Percentiles rank a stretch among this genome's conserved stretches.
These are phyloP conservation scores for Pelobates fuscus DNA, from an alignment of 2,113 vertebrate species.

Conservation along the genomic window DNA sequence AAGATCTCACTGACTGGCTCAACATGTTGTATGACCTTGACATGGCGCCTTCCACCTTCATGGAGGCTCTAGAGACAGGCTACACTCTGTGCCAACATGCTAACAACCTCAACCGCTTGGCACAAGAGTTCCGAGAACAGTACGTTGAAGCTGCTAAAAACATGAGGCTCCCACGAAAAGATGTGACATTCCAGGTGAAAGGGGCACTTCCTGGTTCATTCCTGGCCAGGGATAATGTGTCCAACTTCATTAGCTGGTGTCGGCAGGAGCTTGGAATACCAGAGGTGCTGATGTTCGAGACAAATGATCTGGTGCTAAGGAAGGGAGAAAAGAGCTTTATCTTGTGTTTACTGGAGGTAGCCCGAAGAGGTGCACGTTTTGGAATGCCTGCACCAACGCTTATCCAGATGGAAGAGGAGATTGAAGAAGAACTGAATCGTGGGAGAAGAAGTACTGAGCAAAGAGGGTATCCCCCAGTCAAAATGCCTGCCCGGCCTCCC, in stretches of 20 bases:
- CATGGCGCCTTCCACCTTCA: slow-evolving; percentile 66
- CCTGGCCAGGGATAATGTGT: slow-evolving; percentile 89
- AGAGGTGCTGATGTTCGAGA: slow-evolving; percentile 97
- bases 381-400: slow-evolving; percentile 95
- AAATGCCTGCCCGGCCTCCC: slow-evolving; percentile 52
- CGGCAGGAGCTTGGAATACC: slow-evolving; percentile 88
- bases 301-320: slow-evolving; percentile 90
- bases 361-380: slow-evolving; percentile 86
- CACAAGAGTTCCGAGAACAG: slow-evolving; percentile 65
- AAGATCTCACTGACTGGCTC: slow-evolving; percentile 79
- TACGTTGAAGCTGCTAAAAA: slow-evolving; percentile 68
- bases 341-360: slow-evolving; percentile 92
- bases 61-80: slow-evolving; percentile 71
- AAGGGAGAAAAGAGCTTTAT: slow-evolving; percentile 96
- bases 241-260: slow-evolving; percentile 97
- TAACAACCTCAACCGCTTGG: slow-evolving; percentile 70
- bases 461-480: slow-evolving; percentile 39
- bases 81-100: slow-evolving; percentile 73
- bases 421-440: slow-evolving; percentile 81
- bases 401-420: slow-evolving; percentile 96
- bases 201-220: slow-evolving; percentile 85
- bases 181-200: slow-evolving; percentile 84
- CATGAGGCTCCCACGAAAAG: slow-evolving; percentile 73
- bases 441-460: slow-evolving; percentile 21
- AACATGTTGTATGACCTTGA: slow-evolving; percentile 74